A percentile compares a stretch with the other conserved stretches of the same genome.
phyloP scores from a whole-genome alignment of 1,140 invertebrate species.

The Drosophila sp. region DNA sequence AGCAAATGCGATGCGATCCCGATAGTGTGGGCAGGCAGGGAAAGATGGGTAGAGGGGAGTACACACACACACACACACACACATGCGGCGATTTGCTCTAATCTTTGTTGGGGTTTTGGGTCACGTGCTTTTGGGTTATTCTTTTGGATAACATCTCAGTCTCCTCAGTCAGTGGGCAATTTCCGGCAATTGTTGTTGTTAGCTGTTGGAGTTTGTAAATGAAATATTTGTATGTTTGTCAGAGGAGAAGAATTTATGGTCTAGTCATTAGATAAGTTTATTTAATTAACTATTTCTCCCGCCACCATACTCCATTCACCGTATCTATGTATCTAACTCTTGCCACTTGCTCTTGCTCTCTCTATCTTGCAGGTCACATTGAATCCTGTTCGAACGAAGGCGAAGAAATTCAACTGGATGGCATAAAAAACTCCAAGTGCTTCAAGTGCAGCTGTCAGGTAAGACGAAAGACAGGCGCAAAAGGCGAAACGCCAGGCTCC shows the following conservation, averaged over 20 bases:
- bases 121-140: slow-evolving; percentile 59
- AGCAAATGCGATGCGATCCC: slow-evolving; percentile 32
- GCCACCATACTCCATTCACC: neutral
- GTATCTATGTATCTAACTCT: slow-evolving; percentile 13
- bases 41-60: slow-evolving; percentile 13
- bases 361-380: slow-evolving; percentile 59
- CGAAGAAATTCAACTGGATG: slow-evolving; percentile 63
- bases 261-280: slow-evolving; percentile 29
- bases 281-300: slow-evolving; percentile 20
- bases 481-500: slow-evolving; percentile 35
- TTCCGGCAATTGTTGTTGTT: slow-evolving; percentile 52
- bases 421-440: slow-evolving; percentile 70
- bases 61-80: slow-evolving; percentile 34
- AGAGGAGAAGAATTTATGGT: slow-evolving; percentile 45
- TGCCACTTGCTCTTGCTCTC: slow-evolving; percentile 7
- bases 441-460: slow-evolving; percentile 78
- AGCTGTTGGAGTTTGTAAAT: slow-evolving; percentile 47
- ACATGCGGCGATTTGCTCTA: slow-evolving; percentile 27
- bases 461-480: slow-evolving; percentile 22
- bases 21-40: slow-evolving; percentile 14
- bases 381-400: slow-evolving; percentile 77
- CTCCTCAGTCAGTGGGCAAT: slow-evolving; percentile 67
- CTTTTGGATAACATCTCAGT: slow-evolving; percentile 62
- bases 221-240: slow-evolving; percentile 70
- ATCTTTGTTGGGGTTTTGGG: slow-evolving; percentile 39